phyloP scores from a whole-genome alignment of 1,140 invertebrate species.

The Laupala kohalensis region DNA sequence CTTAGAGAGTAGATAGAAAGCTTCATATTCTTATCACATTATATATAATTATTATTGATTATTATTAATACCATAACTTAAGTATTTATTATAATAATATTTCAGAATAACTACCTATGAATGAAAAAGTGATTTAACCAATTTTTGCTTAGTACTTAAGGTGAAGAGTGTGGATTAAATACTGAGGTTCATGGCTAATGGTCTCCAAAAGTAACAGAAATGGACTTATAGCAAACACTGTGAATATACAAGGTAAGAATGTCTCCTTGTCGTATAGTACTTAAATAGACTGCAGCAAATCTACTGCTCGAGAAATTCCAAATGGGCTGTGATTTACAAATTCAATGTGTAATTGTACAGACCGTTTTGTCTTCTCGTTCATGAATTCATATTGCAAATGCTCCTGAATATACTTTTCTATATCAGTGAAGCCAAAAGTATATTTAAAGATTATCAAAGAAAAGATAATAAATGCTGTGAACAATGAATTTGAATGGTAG shows the following conservation, averaged over 20 bases:
- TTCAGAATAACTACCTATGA: slow-evolving; percentile 9
- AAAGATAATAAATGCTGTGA: neutral
- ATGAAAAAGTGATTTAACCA: slow-evolving; percentile 5
- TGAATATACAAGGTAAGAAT: neutral
- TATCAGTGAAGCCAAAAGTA: neutral
- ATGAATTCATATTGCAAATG: slow-evolving; percentile 12
- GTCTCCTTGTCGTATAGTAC: neutral
- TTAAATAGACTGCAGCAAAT: slow-evolving; percentile 3
- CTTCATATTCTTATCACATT: slow-evolving; percentile 17
- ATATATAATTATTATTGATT: slow-evolving; percentile 15
- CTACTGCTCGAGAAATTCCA: slow-evolving; percentile 41
- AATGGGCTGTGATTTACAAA: slow-evolving; percentile 52
- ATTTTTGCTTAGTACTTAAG: slow-evolving; percentile 13
- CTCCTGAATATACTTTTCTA: neutral
- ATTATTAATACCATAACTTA: slow-evolving; percentile 11
- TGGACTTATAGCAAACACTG: neutral
- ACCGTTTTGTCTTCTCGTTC: slow-evolving; percentile 42
- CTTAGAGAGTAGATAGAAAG: slow-evolving; percentile 12
- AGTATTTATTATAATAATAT: slow-evolving; percentile 15
- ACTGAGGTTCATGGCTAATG: slow-evolving; percentile 3
- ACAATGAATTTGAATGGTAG: neutral
- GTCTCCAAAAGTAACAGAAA: slow-evolving; percentile 2
- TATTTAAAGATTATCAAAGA: neutral
- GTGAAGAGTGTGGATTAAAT: slow-evolving; percentile 5
- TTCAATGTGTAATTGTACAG: slow-evolving; percentile 50